Evolutionary conservation across 1,140 invertebrate genomes (phyloP).

Genomic region (Parapsyche elsis): DNA sequence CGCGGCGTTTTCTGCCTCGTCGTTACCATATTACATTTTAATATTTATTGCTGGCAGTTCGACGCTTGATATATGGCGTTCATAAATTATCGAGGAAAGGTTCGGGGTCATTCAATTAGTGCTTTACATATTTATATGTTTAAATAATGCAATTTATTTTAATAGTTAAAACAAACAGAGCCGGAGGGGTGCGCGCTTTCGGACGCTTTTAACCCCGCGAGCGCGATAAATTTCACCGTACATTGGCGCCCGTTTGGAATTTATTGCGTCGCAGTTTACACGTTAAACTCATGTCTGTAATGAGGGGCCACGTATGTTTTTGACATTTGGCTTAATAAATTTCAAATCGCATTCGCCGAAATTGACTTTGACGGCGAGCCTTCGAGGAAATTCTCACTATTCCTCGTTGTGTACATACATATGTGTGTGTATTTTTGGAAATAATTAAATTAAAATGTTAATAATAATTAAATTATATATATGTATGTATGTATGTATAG

Average conservation of each 20-base stretch:
- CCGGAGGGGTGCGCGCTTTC: not conserved
- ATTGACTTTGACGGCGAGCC: too few species aligned
- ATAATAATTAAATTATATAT: too few species aligned
- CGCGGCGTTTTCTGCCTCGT: conserved; percentile 29
- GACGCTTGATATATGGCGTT: conserved; percentile 48
- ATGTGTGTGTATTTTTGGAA: too few species aligned
- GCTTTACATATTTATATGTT: conserved; percentile 55
- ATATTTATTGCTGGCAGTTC: conserved; percentile 37
- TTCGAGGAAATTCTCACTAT: too few species aligned
- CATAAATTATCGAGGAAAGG: conserved; percentile 52
- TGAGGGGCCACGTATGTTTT: too few species aligned
- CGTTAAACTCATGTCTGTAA: too few species aligned
- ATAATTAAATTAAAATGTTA: too few species aligned
- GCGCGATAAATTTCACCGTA: not conserved
- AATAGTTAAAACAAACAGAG: conserved; percentile 56
- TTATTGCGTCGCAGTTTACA: not conserved
- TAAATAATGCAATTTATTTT: conserved; percentile 57
- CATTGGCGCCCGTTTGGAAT: conserved; percentile 12
- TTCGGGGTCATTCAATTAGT: conserved; percentile 54
- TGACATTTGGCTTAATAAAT: too few species aligned
- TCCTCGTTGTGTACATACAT: too few species aligned
- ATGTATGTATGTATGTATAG: too few species aligned
- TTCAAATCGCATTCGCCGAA: too few species aligned
- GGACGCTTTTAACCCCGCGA: not conserved
- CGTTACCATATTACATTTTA: conserved; percentile 43